phyloP scores from a whole-genome alignment of 2,113 vertebrate genomes.

The Zootoca vivipara region DNA sequence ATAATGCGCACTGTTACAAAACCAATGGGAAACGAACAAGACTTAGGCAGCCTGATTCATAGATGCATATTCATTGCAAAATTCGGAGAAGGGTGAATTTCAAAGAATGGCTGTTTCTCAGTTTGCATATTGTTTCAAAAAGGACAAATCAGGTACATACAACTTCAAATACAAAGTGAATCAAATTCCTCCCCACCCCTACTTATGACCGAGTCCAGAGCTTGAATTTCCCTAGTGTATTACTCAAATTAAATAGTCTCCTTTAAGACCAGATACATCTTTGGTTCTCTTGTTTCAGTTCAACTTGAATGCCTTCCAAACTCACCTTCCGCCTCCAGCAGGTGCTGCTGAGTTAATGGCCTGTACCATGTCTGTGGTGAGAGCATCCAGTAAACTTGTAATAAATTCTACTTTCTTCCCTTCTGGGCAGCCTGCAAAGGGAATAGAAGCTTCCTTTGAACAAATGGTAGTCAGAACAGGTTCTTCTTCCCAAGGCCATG shows the following conservation, averaged over 20 bases:
- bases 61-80: neutral
- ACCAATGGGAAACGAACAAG: rapidly evolving
- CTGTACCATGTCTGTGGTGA: conserved; percentile 99
- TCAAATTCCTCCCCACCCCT: neutral
- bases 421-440: conserved; percentile 90
- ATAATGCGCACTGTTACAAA: neutral
- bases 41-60: too few species aligned
- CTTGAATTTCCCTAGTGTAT: conserved; percentile 25
- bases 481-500: neutral
- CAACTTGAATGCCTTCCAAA: conserved; percentile 31
- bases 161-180: too few species aligned
- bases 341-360: conserved; percentile 96
- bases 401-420: conserved; percentile 98
- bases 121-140: too few species aligned
- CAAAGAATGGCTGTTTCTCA: too few species aligned
- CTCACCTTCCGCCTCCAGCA: conserved; percentile 96
- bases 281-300: conserved; percentile 1
- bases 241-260: neutral
- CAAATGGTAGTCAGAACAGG: neutral
- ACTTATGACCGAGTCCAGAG: conserved; percentile 43
- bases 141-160: too few species aligned
- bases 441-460: conserved; percentile 35
- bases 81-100: too few species aligned
- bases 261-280: neutral
- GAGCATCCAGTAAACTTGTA: conserved; percentile 94